A percentile compares a stretch with the other conserved stretches of the same genome.
Conservation (phyloP, 2,888 invertebrate species). For the Drosophila tanythrix region DNA sequence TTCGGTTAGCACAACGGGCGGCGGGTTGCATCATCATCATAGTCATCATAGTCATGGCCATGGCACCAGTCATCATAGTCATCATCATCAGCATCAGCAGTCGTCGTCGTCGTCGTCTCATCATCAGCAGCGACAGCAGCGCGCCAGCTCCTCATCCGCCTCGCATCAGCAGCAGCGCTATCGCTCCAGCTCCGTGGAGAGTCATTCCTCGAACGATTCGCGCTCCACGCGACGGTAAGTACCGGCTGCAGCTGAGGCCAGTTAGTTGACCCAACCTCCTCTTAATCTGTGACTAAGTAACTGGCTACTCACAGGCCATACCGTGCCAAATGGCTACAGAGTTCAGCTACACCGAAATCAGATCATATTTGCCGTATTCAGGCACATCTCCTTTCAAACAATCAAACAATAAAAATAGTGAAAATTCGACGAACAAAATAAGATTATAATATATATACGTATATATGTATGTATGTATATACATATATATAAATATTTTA, state of each 20-base stretch:
- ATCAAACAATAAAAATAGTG: neutral
- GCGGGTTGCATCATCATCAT: slow-evolving; percentile 81
- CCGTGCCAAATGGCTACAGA: neutral
- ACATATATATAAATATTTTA: neutral
- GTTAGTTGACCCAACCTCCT: neutral
- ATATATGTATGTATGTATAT: too few species aligned
- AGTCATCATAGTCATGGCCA: slow-evolving; percentile 79
- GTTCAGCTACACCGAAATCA: neutral
- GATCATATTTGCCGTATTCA: neutral
- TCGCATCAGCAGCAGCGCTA: slow-evolving; percentile 85
- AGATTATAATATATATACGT: neutral
- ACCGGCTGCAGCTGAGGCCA: neutral
- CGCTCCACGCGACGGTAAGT: slow-evolving; percentile 90
- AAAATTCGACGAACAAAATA: neutral
- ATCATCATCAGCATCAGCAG: slow-evolving; percentile 59
- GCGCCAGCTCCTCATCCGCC: slow-evolving; percentile 85
- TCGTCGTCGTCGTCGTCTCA: slow-evolving; percentile 65
- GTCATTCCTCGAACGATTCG: slow-evolving; percentile 95
- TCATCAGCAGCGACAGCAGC: slow-evolving; percentile 78
- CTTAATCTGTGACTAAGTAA: neutral
- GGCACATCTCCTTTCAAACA: neutral
- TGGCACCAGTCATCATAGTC: slow-evolving; percentile 63
- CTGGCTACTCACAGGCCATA: neutral
- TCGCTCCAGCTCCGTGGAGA: slow-evolving; percentile 93
- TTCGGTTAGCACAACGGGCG: slow-evolving; percentile 86